Percentiles rank a stretch among this genome's conserved stretches.
Evolutionary conservation across 2,888 invertebrate genomes (phyloP).

Genomic region (Lobophora halterata): DNA sequence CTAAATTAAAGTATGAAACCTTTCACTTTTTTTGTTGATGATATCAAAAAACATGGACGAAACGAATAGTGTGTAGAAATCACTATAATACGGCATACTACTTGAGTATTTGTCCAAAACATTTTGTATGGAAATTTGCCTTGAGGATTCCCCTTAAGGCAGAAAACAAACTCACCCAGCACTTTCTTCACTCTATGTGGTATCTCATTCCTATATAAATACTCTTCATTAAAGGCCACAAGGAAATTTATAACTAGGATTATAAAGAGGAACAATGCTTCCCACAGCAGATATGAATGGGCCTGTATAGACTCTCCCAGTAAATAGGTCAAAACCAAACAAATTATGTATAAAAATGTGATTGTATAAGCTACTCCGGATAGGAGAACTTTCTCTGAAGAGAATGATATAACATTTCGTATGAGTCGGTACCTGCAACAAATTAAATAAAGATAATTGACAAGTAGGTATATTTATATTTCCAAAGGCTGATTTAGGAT

Average conservation of each 20-base stretch:
- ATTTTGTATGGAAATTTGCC: neutral
- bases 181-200: constrained; percentile 74
- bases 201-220: constrained; percentile 77
- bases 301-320: constrained; percentile 65
- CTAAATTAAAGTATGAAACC: too few relatives aligned
- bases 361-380: constrained; percentile 72
- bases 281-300: constrained; percentile 65
- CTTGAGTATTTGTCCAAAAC: too few relatives aligned
- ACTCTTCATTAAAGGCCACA: constrained; percentile 72
- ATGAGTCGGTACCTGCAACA: constrained; percentile 59
- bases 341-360: constrained; percentile 62
- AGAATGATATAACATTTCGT: constrained; percentile 68
- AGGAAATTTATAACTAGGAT: constrained; percentile 67
- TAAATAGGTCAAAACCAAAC: constrained; percentile 64
- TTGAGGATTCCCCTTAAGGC: neutral
- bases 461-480: too few relatives aligned
- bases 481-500: too few relatives aligned
- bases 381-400: constrained; percentile 67
- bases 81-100: too few relatives aligned
- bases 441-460: too few relatives aligned
- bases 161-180: constrained; percentile 53
- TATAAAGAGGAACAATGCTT: constrained; percentile 66
- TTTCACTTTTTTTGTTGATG: too few relatives aligned
- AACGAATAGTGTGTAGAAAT: too few relatives aligned
- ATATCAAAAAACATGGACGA: too few relatives aligned